These are phyloP conservation scores for Polyploca ridens DNA, from an alignment of 2,888 invertebrate species.

Conservation along the genomic window DNA sequence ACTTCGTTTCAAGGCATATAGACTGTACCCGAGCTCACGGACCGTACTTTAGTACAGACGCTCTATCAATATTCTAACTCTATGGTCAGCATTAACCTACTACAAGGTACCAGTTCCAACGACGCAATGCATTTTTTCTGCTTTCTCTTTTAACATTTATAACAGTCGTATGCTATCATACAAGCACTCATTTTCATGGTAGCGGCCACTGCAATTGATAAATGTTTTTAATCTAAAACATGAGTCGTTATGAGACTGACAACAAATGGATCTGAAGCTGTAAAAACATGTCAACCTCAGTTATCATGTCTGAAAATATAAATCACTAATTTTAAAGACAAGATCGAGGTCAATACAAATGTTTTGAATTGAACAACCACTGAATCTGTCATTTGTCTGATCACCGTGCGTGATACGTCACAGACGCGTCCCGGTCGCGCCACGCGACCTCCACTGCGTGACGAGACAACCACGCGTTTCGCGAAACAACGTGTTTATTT, in stretches of 20 bases:
- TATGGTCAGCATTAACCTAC: neutral
- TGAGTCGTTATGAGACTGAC: neutral
- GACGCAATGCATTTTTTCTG: neutral
- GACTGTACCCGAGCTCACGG: too few species aligned
- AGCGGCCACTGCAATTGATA: too few species aligned
- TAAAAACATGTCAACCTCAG: neutral
- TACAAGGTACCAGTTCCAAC: neutral
- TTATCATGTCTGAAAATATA: constrained; percentile 2
- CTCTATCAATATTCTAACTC: too few species aligned
- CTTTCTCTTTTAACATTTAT: neutral
- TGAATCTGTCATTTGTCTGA: constrained; percentile 8
- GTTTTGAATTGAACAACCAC: constrained; percentile 2
- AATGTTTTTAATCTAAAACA: neutral
- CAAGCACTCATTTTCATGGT: neutral
- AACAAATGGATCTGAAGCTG: neutral
- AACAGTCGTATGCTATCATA: neutral
- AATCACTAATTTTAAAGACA: neutral
- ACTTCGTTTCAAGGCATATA: too few species aligned
- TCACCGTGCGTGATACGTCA: constrained; percentile 4
- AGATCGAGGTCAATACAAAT: neutral
- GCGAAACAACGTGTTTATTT: constrained; percentile 11
- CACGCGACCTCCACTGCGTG: constrained; percentile 5
- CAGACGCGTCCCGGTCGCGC: constrained; percentile 7
- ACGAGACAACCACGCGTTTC: constrained; percentile 6
- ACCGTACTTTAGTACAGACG: too few species aligned